A percentile compares a stretch with the other conserved stretches of the same genome.
phyloP scores from a whole-genome alignment of 2,888 invertebrate species.

The Tiphia femorata region DNA sequence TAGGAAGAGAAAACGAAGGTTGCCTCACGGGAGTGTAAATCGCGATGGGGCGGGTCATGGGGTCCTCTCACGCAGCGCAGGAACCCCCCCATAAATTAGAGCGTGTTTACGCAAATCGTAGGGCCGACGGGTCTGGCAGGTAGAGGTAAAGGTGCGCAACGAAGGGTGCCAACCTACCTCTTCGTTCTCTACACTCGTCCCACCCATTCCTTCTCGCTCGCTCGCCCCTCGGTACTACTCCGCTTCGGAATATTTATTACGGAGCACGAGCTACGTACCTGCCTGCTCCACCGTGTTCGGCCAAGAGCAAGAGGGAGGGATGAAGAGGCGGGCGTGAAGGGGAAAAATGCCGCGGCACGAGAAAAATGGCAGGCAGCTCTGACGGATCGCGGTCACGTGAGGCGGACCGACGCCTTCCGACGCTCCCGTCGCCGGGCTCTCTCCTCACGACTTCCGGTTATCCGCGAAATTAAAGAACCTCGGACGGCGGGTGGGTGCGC shows the following conservation, averaged over 20 bases:
- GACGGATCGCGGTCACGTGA: constrained; percentile 32
- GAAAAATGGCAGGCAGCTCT: constrained; percentile 34
- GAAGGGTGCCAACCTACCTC: neutral
- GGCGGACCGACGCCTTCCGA: neutral
- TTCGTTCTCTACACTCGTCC: neutral
- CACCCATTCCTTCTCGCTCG: constrained; percentile 2
- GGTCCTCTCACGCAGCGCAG: constrained; percentile 21
- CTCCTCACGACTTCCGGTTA: constrained; percentile 13
- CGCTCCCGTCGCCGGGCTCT: neutral
- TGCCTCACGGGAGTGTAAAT: constrained; percentile 25
- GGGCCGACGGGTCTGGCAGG: constrained; percentile 35
- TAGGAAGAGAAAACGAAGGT: neutral
- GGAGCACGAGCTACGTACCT: constrained; percentile 5
- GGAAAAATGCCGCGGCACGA: constrained; percentile 23
- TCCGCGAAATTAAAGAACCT: constrained; percentile 9
- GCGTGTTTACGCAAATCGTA: constrained; percentile 56
- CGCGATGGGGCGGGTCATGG: constrained; percentile 23
- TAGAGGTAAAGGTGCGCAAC: constrained; percentile 39
- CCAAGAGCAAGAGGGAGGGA: too few species aligned
- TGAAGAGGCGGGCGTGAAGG: too few species aligned
- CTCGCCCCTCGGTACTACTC: constrained; percentile 19
- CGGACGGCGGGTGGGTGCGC: neutral
- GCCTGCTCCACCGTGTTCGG: constrained; percentile 3
- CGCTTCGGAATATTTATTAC: constrained; percentile 36
- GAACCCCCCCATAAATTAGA: constrained; percentile 47